Evolutionary conservation across 2,888 invertebrate species (phyloP).

Genomic region (Hydropsyche betteni): DNA sequence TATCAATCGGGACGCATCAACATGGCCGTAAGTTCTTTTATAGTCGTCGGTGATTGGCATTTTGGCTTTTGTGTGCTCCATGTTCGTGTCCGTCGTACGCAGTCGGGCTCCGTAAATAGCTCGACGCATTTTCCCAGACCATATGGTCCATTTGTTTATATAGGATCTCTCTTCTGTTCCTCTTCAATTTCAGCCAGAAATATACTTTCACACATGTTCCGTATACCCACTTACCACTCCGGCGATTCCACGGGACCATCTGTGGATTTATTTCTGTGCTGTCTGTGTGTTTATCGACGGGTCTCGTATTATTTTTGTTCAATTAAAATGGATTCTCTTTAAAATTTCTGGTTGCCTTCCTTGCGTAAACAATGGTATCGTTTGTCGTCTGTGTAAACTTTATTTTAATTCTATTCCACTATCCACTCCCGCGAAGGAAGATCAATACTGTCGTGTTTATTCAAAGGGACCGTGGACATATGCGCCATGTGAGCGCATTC

Average conservation of each 20-base stretch:
- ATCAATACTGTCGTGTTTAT: slow-evolving; percentile 14
- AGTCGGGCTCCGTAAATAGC: slow-evolving; percentile 45
- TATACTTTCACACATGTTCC: slow-evolving; percentile 34
- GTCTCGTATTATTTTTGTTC: no score
- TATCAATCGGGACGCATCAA: no score
- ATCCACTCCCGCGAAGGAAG: not conserved
- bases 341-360: not conserved
- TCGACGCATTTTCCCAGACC: slow-evolving; percentile 42
- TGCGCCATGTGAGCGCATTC: not conserved
- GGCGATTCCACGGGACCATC: slow-evolving; percentile 30
- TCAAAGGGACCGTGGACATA: not conserved
- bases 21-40: not conserved
- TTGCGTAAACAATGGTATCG: slow-evolving; percentile 31
- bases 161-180: slow-evolving; percentile 23
- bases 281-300: slow-evolving; percentile 3
- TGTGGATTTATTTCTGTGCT: slow-evolving; percentile 39
- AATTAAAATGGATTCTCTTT: no score
- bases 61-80: slow-evolving; percentile 28
- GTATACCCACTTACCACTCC: not conserved
- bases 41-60: slow-evolving; percentile 34
- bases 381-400: slow-evolving; percentile 30
- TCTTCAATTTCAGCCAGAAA: slow-evolving; percentile 33
- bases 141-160: slow-evolving; percentile 49
- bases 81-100: slow-evolving; percentile 8
- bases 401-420: not conserved